Evolutionary conservation across 2,113 vertebrate genomes (phyloP).

Genomic region (Eira barbara): DNA sequence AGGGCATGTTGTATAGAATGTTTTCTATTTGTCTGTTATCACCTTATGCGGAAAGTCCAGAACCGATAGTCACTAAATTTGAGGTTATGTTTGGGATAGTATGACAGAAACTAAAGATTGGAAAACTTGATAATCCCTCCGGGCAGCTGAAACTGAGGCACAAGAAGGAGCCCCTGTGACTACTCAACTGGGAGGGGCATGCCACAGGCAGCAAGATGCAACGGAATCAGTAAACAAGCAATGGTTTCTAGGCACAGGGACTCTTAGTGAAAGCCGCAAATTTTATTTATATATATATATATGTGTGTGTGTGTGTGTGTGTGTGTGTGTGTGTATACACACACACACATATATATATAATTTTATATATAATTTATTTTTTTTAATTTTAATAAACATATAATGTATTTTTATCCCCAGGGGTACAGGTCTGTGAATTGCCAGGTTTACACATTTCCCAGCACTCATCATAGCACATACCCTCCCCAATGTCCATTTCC

Average conservation of each 20-base stretch:
- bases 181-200: not conserved
- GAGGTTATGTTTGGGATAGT: not conserved
- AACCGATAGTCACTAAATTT: conserved; percentile 16
- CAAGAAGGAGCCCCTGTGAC: not conserved
- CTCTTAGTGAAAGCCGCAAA: not conserved
- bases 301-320: no score
- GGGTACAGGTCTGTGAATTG: no score
- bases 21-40: not conserved
- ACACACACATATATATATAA: not conserved
- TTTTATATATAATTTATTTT: not conserved
- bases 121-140: not conserved
- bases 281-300: not conserved
- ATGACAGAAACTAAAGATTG: not conserved
- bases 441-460: no score
- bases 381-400: no score
- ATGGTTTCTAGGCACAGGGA: not conserved
- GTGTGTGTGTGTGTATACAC: no score
- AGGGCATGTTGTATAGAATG: not conserved
- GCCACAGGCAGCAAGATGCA: not conserved
- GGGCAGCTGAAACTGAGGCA: not conserved
- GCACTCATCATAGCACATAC: no score
- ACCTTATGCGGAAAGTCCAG: not conserved
- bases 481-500: no score
- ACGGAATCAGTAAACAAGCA: not conserved
- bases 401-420: no score